Conservation (phyloP, 2,113 vertebrate species). For the Orycteropus afer region DNA sequence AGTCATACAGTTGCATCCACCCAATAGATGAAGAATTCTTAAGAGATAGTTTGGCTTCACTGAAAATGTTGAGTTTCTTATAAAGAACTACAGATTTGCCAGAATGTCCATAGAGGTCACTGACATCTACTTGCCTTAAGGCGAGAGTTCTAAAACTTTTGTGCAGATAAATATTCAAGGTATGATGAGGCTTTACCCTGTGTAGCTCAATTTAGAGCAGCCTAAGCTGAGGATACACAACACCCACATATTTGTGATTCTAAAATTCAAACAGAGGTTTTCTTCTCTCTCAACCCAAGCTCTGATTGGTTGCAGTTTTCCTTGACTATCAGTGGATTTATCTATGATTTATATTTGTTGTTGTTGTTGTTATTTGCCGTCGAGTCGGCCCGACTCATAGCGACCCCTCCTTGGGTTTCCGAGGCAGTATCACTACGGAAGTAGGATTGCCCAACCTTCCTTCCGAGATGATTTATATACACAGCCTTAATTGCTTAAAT, state of each 20-base stretch:
- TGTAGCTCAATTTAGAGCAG: not conserved
- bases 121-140: not conserved
- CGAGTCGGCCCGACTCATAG: too few species aligned
- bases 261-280: not conserved
- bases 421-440: too few species aligned
- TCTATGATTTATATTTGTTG: too few species aligned
- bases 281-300: not conserved
- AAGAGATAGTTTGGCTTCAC: not conserved
- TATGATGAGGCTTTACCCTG: not conserved
- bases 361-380: too few species aligned
- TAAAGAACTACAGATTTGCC: conserved; percentile 1
- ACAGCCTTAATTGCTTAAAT: conserved; percentile 11
- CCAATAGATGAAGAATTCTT: conserved; percentile 8
- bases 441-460: too few species aligned
- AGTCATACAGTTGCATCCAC: not conserved
- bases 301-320: not conserved
- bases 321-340: not conserved
- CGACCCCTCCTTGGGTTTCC: too few species aligned
- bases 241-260: not conserved
- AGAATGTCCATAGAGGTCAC: not conserved
- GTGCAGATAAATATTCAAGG: not conserved
- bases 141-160: not conserved
- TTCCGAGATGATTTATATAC: too few species aligned
- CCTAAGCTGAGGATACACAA: not conserved
- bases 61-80: not conserved